phyloP scores from a whole-genome alignment of 2,888 invertebrate genomes.

The Ryuthela nishihirai region DNA sequence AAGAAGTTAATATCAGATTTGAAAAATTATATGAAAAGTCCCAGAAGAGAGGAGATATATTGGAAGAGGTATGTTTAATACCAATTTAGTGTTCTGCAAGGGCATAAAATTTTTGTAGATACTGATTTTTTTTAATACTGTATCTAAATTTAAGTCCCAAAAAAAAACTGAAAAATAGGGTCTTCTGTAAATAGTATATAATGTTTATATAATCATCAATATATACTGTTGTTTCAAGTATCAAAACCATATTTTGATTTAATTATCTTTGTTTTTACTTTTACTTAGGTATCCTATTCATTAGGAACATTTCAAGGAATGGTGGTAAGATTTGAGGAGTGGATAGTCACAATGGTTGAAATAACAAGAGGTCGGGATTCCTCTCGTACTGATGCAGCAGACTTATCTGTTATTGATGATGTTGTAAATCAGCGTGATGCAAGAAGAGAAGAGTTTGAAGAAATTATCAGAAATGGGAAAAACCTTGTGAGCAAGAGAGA shows the following conservation, averaged over 20 bases:
- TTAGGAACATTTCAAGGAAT: slow-evolving; percentile 66
- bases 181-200: background rate
- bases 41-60: slow-evolving; percentile 70
- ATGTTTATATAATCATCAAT: background rate
- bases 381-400: slow-evolving; percentile 57
- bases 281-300: slow-evolving; percentile 54
- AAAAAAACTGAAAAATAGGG: too few relatives aligned
- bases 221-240: background rate
- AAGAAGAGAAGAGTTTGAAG: slow-evolving; percentile 65
- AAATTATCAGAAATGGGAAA: slow-evolving; percentile 74
- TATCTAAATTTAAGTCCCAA: background rate
- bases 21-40: slow-evolving; percentile 79
- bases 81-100: too few relatives aligned
- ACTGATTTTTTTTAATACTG: background rate
- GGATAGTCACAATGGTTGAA: slow-evolving; percentile 59
- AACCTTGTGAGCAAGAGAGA: slow-evolving; percentile 77
- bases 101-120: too few relatives aligned
- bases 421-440: slow-evolving; percentile 50
- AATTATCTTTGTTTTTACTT: background rate
- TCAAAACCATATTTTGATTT: background rate
- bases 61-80: slow-evolving; percentile 65
- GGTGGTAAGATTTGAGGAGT: slow-evolving; percentile 45
- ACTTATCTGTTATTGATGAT: slow-evolving; percentile 60
- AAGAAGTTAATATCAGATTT: slow-evolving; percentile 77
- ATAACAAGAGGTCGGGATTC: slow-evolving; percentile 69